Evolutionary conservation across 37 sponge, comb jelly and placozoan genomes (phyloP).

Genomic region (Aplysina aerophoba): DNA sequence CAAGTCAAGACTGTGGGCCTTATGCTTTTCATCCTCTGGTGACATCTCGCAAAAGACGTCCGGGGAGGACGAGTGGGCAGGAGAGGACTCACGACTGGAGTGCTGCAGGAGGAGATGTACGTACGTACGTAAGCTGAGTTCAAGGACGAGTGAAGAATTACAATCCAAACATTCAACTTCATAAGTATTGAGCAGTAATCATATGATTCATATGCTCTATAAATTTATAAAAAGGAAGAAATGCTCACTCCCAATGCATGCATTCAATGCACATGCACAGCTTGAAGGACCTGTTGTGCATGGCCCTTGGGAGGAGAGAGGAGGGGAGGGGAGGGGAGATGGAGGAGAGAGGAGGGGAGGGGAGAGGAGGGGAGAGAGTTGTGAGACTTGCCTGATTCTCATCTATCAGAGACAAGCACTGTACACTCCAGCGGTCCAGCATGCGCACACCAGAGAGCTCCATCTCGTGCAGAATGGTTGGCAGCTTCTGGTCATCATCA

Average conservation of each 20-base stretch:
- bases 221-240: no score
- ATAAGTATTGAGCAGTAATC: no score
- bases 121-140: no score
- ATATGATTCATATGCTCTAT: no score
- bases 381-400: constrained; percentile 13
- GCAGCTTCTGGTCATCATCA: constrained; percentile 84
- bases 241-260: no score
- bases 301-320: no score
- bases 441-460: constrained; percentile 70
- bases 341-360: background rate
- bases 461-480: constrained; percentile 74
- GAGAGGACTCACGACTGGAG: background rate
- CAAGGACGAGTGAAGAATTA: no score
- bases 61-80: constrained; percentile 18
- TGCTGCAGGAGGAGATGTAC: no score
- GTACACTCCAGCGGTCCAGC: constrained; percentile 90
- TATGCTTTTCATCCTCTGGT: background rate
- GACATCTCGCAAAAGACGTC: background rate
- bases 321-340: no score
- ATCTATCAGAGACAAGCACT: constrained; percentile 31
- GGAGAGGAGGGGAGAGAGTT: background rate
- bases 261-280: no score
- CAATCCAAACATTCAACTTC: no score
- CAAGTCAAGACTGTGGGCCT: background rate
- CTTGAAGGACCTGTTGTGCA: no score